phyloP scores from a whole-genome alignment of 2,888 invertebrate species.

The Charanyca ferruginea region DNA sequence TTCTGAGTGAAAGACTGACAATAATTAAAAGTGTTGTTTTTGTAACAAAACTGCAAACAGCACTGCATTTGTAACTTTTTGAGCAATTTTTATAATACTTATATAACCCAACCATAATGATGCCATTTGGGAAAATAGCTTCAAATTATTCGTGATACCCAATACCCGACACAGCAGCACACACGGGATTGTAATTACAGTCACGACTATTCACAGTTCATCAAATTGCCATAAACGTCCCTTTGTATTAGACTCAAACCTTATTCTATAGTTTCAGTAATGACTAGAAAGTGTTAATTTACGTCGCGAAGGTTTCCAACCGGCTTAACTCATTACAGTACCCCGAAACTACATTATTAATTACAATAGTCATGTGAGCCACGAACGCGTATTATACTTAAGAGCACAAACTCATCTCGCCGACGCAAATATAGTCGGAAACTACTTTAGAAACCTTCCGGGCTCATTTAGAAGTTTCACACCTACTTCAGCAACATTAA shows the following conservation, averaged over 20 bases:
- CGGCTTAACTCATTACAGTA: slow-evolving; percentile 25
- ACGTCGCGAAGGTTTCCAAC: slow-evolving; percentile 14
- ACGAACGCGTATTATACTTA: slow-evolving; percentile 29
- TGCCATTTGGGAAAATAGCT: neutral
- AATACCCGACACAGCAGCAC: neutral
- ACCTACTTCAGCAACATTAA: slow-evolving; percentile 64
- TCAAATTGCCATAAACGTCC: slow-evolving; percentile 31
- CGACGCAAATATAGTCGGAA: slow-evolving; percentile 55
- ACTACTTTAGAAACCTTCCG: slow-evolving; percentile 67
- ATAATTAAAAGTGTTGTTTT: too few species aligned
- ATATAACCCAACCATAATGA: neutral
- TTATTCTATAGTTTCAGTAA: slow-evolving; percentile 24
- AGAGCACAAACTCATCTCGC: slow-evolving; percentile 61
- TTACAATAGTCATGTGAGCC: slow-evolving; percentile 25
- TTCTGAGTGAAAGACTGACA: too few species aligned
- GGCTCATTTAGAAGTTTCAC: slow-evolving; percentile 75
- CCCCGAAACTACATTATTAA: slow-evolving; percentile 41
- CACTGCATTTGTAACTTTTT: too few species aligned
- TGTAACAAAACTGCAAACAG: too few species aligned
- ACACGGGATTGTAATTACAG: slow-evolving; percentile 14
- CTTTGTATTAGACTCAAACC: slow-evolving; percentile 12
- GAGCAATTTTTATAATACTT: too few species aligned
- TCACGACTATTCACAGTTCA: slow-evolving; percentile 20
- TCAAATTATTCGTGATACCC: slow-evolving; percentile 1
- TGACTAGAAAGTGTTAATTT: slow-evolving; percentile 28